Evolutionary conservation across 2,888 invertebrate genomes (phyloP), one percentile per base, ranked within the genome.

Genomic region (Sinelater perroti): DNA sequence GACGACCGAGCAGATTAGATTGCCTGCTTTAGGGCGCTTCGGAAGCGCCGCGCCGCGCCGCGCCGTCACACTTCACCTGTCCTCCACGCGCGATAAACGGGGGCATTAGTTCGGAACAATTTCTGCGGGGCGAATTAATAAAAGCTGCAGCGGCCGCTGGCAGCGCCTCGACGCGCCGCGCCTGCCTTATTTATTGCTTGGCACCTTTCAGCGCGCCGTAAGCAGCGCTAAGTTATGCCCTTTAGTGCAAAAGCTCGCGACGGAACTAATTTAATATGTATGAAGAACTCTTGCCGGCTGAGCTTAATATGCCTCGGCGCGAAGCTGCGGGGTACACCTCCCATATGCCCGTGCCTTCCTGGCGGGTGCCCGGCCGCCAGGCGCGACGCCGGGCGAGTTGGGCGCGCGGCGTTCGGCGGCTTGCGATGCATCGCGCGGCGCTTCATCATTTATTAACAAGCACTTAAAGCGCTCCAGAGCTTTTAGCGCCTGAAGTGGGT

Each of bases 401-500:
- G 26, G 38, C 10, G 36, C 45, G 24, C 18, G 20, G 20, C 26
- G 20, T 18, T 17, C 10, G 18, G 36, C 47, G 31, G 55, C 55
- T 38, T 55, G 42, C 47, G 40, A 55, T 55, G 55, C 55, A 55
- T 47, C 49, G 47, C 47, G 55, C 46, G 24, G 18, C 47, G 31
- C 49, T 55, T 55, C 55, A 55, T 55, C 49, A 55, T 55, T 55
- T 55, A 55, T 55, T 55, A 55, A 55, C 53, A 58, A 58, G 58
- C 58, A 47, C 58, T 58, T 53, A 58, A 53, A 58, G 58, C 49
- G 49, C 58, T 58, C 53, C 53, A 49, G 58, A 49, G 49, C 53
- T 58, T 58, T 58, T 53, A 58, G 58, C 40, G 53, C 54, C 53
- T 54, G 44, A 31, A 46, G 46, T 46, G 46, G 46, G 33, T 46